These are phyloP conservation scores for Netelia fuscicornis DNA, from an alignment of 2,888 invertebrate genomes.

Conservation along the genomic window DNA sequence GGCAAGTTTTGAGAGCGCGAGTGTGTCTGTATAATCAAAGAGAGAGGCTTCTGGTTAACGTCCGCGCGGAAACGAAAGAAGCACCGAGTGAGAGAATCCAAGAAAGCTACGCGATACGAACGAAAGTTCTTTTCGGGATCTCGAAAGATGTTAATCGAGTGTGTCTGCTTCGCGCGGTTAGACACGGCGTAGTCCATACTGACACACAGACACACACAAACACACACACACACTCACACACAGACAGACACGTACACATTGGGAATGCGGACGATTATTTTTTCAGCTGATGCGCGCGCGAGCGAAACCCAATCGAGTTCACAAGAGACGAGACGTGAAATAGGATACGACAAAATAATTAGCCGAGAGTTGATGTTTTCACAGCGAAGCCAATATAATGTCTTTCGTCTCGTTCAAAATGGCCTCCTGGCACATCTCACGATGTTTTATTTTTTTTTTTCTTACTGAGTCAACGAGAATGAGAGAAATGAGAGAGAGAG, in stretches of 20 bases:
- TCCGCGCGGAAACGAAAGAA: conserved; percentile 35
- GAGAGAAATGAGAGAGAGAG: not conserved
- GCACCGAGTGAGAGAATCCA: conserved; percentile 30
- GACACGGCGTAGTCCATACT: not conserved
- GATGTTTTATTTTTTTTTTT: conserved; percentile 29
- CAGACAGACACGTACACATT: not conserved
- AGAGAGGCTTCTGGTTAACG: conserved; percentile 62
- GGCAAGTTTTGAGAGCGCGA: conserved; percentile 18
- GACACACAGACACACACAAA: not conserved
- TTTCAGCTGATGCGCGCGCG: conserved; percentile 77
- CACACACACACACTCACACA: not conserved
- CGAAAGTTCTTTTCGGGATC: conserved; percentile 42
- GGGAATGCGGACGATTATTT: conserved; percentile 74
- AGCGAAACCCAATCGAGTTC: conserved; percentile 56
- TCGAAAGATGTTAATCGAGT: conserved; percentile 57
- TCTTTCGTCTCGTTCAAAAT: conserved; percentile 5
- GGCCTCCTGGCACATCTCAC: conserved; percentile 1
- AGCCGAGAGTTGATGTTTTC: conserved; percentile 76
- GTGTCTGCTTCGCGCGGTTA: conserved; percentile 3
- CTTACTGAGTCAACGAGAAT: not conserved
- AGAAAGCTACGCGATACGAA: conserved; percentile 28
- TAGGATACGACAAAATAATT: conserved; percentile 75
- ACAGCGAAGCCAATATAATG: conserved; percentile 78
- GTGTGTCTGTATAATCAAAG: conserved; percentile 52
- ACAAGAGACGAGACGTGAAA: conserved; percentile 69